These are phyloP conservation scores for Lutraria lutraria DNA, from an alignment of 2,888 invertebrate species.

Conservation along the genomic window DNA sequence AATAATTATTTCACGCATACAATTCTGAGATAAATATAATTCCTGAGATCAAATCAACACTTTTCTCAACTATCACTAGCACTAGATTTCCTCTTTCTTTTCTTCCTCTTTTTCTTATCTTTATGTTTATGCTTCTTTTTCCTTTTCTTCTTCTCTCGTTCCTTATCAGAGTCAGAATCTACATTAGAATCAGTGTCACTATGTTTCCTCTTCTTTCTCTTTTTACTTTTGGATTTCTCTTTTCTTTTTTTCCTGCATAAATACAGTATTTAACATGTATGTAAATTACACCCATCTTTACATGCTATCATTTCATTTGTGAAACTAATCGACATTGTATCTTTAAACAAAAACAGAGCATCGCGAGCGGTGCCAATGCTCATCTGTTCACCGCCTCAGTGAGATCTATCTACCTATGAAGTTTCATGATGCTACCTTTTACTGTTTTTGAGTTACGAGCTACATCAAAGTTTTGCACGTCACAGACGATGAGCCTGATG, in stretches of 20 bases:
- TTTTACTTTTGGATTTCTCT: constrained; percentile 22
- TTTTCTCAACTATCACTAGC: constrained; percentile 8
- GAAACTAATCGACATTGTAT: background rate
- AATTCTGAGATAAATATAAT: background rate
- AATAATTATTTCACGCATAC: background rate
- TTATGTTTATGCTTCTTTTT: constrained; percentile 51
- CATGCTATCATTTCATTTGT: background rate
- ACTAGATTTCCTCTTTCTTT: constrained; percentile 18
- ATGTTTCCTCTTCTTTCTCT: constrained; percentile 22
- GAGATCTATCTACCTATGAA: no score
- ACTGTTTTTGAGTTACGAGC: no score
- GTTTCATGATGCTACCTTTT: no score
- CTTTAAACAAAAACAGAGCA: no score
- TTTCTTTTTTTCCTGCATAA: constrained; percentile 36
- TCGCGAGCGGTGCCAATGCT: no score
- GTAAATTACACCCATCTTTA: background rate
- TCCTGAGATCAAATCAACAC: constrained; percentile 16
- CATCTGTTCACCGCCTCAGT: no score
- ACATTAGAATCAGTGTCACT: constrained; percentile 34
- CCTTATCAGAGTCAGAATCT: constrained; percentile 18
- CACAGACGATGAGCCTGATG: no score
- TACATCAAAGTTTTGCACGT: no score
- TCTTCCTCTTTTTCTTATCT: constrained; percentile 54
- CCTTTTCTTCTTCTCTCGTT: constrained; percentile 46
- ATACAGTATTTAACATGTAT: background rate